phyloP scores from a whole-genome alignment of 2,888 invertebrate species.

The Melipona bicolor region DNA sequence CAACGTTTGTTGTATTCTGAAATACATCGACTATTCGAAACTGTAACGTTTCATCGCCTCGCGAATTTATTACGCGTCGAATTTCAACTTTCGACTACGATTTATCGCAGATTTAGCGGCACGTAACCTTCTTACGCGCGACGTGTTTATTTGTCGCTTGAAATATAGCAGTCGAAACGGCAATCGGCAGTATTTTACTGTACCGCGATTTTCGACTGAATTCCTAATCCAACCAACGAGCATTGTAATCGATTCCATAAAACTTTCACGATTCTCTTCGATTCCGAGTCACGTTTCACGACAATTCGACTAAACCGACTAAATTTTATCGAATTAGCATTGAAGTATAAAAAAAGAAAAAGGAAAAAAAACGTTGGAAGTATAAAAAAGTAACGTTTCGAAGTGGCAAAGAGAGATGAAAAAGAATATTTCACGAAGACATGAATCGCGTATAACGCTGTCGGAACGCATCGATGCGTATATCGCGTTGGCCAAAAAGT shows the following conservation, averaged over 20 bases:
- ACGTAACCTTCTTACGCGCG: background rate
- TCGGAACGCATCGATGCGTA: too few relatives aligned
- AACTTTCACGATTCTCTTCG: background rate
- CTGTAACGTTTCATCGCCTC: background rate
- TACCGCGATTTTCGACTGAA: background rate
- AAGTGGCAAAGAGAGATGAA: too few relatives aligned
- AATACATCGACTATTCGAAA: too few relatives aligned
- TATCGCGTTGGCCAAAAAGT: too few relatives aligned
- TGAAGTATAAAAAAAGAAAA: rapidly evolving
- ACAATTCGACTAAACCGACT: background rate
- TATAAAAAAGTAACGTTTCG: too few relatives aligned
- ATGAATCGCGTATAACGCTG: too few relatives aligned
- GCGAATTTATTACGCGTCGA: background rate
- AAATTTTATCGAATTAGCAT: background rate
- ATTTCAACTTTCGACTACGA: background rate
- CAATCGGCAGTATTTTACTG: background rate
- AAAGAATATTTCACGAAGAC: too few relatives aligned
- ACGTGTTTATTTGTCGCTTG: background rate
- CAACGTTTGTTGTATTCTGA: too few relatives aligned
- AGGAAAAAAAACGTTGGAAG: too few relatives aligned
- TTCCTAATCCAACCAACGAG: background rate
- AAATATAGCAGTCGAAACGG: background rate
- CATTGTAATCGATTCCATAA: background rate
- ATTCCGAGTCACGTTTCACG: background rate
- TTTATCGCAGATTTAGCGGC: background rate